Conservation (phyloP, 2,113 vertebrate species). For the Phycodurus eques region DNA sequence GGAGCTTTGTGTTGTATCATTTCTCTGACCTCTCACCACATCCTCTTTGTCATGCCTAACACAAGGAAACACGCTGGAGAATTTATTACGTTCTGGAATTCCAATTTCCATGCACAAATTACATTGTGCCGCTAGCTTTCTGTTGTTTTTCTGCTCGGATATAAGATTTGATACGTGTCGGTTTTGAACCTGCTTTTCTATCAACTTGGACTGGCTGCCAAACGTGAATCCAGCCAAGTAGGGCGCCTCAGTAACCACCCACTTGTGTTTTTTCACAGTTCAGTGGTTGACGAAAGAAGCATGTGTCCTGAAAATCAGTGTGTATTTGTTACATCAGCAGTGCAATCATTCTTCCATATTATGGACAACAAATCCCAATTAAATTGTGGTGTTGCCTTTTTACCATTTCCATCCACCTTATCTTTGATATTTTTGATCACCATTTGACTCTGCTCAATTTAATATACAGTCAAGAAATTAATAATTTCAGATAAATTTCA, state of each 20-base stretch:
- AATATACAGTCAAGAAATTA: too few relatives aligned
- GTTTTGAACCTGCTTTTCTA: slow-evolving; percentile 56
- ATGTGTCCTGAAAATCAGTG: slow-evolving; percentile 57
- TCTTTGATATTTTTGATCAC: neutral
- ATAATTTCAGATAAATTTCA: too few relatives aligned
- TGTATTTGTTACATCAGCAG: slow-evolving; percentile 53
- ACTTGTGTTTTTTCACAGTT: slow-evolving; percentile 32
- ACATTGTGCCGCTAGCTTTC: neutral
- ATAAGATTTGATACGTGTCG: slow-evolving; percentile 27
- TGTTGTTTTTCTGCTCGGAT: slow-evolving; percentile 21
- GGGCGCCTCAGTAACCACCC: slow-evolving; percentile 60
- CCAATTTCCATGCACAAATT: neutral
- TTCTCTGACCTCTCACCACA: slow-evolving; percentile 45
- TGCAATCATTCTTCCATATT: slow-evolving; percentile 45
- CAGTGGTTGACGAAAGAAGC: slow-evolving; percentile 48
- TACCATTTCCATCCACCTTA: neutral
- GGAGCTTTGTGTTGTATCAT: slow-evolving; percentile 42
- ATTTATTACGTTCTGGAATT: slow-evolving; percentile 1
- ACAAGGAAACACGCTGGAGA: slow-evolving; percentile 4
- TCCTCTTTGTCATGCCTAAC: slow-evolving; percentile 40
- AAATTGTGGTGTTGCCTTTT: neutral
- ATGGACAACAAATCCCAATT: slow-evolving; percentile 33
- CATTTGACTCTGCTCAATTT: too few relatives aligned
- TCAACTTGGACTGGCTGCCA: slow-evolving; percentile 60
- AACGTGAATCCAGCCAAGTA: slow-evolving; percentile 57